Base-by-base conservation (phyloP, 2,888 invertebrate genomes). In the Lagria hirta region DNA sequence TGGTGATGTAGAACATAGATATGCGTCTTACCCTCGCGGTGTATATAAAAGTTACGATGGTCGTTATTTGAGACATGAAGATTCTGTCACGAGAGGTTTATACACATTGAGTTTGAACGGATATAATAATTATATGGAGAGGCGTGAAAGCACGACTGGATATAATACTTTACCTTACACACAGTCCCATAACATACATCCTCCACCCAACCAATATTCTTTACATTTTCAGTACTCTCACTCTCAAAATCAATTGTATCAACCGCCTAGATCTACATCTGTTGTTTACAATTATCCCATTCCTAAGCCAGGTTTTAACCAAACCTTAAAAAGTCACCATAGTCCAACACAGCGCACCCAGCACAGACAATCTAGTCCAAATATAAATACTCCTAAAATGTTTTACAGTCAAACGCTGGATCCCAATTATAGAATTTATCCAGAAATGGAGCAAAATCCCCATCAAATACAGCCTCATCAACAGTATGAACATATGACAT, bases 381-480 rank as follows among this genome's bases (percentile, higher is more conserved):
- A 55, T 22, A 52, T 49, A 10, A 43, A 48, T 17, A 49, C 51
- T 42, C 48, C 51, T 15, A 63, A 65, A 42, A 33, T 53, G 10
- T 54, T 55, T 7, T 63, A 62, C 43, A 55, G 58, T 28, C 54
- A 27, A 34, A 34, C 12, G 54, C 7, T 48, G 53, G 5, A 58
- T 57, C 36, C 50, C 54, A n/a, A 49, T 52, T 33, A 57, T 17
- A 55, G 46, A 6, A 5, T 30, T 7, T 49, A 57, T 10, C 33
- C 49, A 13, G 33, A 41, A 27, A 27, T 7, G 14, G 32, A 41
- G 10, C 48, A 44, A 35, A 69, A 68, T 51, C 66, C 68, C 1
- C 65, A 68, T 42, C 69, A 68, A 43, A 60, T 69, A 27, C 67
- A 69, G 48, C 66, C 70, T 1, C 72, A 70, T 58, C 71, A 70